Evolutionary conservation across 2,113 vertebrate species (phyloP).

Genomic region (Cygnus atratus): DNA sequence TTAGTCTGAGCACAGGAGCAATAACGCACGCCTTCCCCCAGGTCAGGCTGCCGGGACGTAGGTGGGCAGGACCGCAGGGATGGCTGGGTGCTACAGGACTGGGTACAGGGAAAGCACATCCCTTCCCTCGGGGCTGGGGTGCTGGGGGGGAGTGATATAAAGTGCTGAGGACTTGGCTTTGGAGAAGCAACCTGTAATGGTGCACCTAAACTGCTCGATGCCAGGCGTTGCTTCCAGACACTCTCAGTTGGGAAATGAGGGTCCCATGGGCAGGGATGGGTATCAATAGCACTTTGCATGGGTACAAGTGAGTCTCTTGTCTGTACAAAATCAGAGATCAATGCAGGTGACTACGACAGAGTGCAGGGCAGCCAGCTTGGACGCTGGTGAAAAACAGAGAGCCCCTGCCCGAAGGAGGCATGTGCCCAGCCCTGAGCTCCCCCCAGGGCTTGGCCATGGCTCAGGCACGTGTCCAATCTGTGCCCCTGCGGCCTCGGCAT

Average conservation of each 20-base stretch:
- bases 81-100: background rate
- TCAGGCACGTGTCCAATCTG: background rate
- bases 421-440: background rate
- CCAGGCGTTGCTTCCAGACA: background rate
- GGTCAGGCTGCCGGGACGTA: background rate
- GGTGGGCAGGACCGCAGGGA: background rate
- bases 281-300: background rate
- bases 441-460: rapidly evolving
- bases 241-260: background rate
- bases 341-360: background rate
- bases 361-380: background rate
- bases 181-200: background rate
- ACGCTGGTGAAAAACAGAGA: background rate
- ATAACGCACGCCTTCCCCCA: background rate
- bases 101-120: background rate
- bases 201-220: background rate
- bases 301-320: background rate
- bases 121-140: background rate
- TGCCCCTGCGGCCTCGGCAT: rapidly evolving
- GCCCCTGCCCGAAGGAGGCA: rapidly evolving
- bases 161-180: background rate
- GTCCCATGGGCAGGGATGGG: background rate
- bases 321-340: background rate
- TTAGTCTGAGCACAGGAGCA: background rate
- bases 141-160: background rate